Conservation (phyloP, 2,797 vertebrate genomes). For the Siniperca scherzeri region DNA sequence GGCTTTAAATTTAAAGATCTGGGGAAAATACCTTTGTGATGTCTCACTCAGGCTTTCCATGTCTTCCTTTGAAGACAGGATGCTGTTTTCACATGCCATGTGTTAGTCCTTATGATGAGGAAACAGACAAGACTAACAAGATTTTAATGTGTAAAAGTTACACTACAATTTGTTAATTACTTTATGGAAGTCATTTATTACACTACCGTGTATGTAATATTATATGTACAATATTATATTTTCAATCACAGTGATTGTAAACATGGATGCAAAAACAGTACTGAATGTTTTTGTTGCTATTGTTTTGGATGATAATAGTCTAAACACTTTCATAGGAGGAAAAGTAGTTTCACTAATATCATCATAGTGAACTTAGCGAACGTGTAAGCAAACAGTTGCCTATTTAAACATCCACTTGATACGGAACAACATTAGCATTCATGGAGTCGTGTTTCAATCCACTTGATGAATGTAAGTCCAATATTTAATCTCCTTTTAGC, state of each 20-base stretch:
- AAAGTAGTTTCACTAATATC: not conserved
- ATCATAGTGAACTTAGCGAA: not conserved
- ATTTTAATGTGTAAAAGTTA: not conserved
- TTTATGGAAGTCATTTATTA: not conserved
- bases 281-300: not conserved
- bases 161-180: not conserved
- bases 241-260: not conserved
- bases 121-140: not conserved
- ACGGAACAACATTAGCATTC: not conserved
- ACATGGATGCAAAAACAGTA: not conserved
- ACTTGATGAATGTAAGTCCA: not conserved
- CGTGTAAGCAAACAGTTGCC: not conserved
- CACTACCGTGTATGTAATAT: not conserved
- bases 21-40: not conserved
- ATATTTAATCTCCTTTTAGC: not conserved
- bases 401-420: not conserved
- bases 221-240: not conserved
- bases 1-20: not conserved
- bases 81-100: not conserved
- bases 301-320: not conserved
- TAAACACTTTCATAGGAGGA: not conserved
- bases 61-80: not conserved
- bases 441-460: not conserved
- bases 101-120: not conserved
- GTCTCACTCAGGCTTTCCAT: not conserved